These are phyloP conservation scores for Petroica traversi DNA, from an alignment of 2,113 vertebrate genomes.

Conservation along the genomic window DNA sequence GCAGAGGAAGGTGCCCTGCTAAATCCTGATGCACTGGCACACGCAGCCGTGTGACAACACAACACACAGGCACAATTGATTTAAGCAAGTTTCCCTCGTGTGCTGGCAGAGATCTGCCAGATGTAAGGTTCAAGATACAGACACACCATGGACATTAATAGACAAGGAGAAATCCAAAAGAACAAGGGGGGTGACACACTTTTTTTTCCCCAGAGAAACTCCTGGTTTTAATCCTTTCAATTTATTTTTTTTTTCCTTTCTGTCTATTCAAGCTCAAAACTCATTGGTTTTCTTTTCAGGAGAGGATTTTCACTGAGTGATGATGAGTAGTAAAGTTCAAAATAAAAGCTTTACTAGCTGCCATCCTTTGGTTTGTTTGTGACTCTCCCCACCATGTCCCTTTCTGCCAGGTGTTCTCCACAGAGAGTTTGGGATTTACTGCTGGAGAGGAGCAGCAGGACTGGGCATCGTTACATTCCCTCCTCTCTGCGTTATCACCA, in stretches of 20 bases:
- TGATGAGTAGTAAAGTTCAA: not conserved
- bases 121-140: not conserved
- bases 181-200: not conserved
- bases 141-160: not conserved
- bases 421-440: not conserved
- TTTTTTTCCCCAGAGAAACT: not conserved
- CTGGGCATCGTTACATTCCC: not conserved
- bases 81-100: not conserved
- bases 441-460: not conserved
- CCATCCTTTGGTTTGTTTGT: not conserved
- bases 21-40: not conserved
- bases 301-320: not conserved
- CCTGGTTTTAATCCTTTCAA: not conserved
- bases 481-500: not conserved
- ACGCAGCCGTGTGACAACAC: fast-evolving
- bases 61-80: not conserved
- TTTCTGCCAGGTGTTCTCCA: not conserved
- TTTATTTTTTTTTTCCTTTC: not conserved
- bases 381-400: not conserved
- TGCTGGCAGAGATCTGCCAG: not conserved
- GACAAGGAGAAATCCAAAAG: not conserved
- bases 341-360: not conserved
- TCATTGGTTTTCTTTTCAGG: not conserved
- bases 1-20: not conserved
- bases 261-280: not conserved